Evolutionary conservation across 2,888 invertebrate species (phyloP), one percentile per base, ranked within the genome.

Genomic region (Tricholauxania praeusta): DNA sequence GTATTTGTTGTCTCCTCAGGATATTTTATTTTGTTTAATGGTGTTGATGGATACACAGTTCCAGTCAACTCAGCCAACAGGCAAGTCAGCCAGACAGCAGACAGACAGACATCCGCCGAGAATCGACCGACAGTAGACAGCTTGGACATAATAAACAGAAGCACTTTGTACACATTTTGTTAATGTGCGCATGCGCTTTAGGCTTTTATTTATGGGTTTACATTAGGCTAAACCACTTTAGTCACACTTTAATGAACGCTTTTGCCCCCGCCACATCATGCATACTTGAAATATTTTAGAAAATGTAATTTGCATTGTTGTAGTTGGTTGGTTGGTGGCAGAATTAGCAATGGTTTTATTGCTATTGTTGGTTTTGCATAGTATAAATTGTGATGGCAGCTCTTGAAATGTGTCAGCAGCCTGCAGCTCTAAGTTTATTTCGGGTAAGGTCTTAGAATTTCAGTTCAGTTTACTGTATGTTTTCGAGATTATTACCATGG

Each of bases 201-300:
- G 70, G 62, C 63, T 72, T 66, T 79, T 83, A 84, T 84, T 85
- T 84, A 84, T 84, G 82, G 81, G 80, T 82, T 84, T 83, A 83
- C 84, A 85, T 84, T 85, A 85, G 84, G 82, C 84, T 85, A 84
- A 85, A 84, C 85, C 84, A 82, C 82, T 83, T 85, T 84, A 83
- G 85, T 84, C 84, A 85, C 84, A 85, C 85, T 83, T 84, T 83
- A 81, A 82, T 77, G 76, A 72, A 70, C 75, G 71, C 71, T 76
- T 73, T 68, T 71, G 73, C 74, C 71, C 72, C 57, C 19, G 71
- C 53, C 72, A 28, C 57, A 14, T 57, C 22, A 22, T 28, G 14
- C 57, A 28, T 28, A 57, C 57, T 57, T 14, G 28, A 7, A 57
- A 10, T 22, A 28, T 57, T 57, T 57, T 28, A 39, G 39, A 7